These are phyloP conservation scores for Tiaroga cobitis DNA, from an alignment of 2,797 vertebrate genomes.

Conservation along the genomic window DNA sequence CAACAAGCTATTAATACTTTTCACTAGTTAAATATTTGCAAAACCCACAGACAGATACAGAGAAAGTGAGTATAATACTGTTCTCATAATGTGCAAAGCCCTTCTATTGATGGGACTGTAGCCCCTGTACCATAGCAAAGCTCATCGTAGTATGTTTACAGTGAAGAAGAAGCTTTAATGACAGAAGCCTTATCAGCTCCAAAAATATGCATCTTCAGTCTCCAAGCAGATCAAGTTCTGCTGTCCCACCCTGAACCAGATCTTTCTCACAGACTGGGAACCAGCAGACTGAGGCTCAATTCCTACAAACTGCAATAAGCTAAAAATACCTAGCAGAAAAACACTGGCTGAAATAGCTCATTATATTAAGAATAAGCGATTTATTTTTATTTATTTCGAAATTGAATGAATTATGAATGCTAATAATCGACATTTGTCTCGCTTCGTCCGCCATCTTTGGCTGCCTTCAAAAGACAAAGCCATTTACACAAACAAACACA, in stretches of 20 bases:
- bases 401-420: background rate
- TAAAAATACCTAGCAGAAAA: background rate
- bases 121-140: conserved; percentile 33
- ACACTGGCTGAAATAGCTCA: background rate
- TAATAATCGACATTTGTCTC: background rate
- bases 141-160: conserved; percentile 53
- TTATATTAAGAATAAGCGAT: background rate
- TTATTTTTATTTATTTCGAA: too few relatives aligned
- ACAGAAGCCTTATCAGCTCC: conserved; percentile 43
- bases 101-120: conserved; percentile 27
- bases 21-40: too few relatives aligned
- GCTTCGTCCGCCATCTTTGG: background rate
- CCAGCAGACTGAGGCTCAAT: background rate
- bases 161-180: conserved; percentile 43
- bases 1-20: too few relatives aligned
- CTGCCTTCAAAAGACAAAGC: background rate
- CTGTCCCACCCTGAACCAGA: conserved; percentile 20
- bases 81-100: conserved; percentile 26
- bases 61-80: background rate
- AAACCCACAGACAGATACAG: background rate
- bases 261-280: conserved; percentile 3
- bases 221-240: conserved; percentile 12
- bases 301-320: background rate
- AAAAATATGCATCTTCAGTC: conserved; percentile 39
- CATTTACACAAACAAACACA: conserved; percentile 25